A percentile compares a stretch with the other conserved stretches of the same genome.
These are phyloP conservation scores for Cyphotilapia sp. DNA, from an alignment of 2,113 vertebrate genomes.

Conservation along the genomic window DNA sequence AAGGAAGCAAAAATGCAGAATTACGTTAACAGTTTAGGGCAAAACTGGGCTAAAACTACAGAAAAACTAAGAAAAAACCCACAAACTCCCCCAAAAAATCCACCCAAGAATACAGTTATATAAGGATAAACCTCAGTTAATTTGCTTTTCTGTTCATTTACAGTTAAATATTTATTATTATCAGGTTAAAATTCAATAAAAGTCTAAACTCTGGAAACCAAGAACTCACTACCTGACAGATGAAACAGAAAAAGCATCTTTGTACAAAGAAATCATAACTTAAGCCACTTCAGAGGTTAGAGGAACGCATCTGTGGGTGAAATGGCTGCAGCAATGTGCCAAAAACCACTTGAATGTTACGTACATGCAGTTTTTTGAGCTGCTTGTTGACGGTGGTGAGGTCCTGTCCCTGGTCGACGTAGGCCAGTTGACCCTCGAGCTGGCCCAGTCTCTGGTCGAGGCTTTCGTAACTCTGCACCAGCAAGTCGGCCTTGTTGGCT, in stretches of 20 bases:
- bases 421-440: slow-evolving; percentile 81
- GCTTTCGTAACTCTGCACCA: slow-evolving; percentile 82
- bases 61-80: rapidly evolving
- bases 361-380: slow-evolving; percentile 85
- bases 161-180: not conserved
- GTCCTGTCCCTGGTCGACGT: slow-evolving; percentile 77
- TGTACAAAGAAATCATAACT: not conserved
- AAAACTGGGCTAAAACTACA: rapidly evolving
- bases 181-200: not conserved
- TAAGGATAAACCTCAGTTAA: not conserved
- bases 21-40: not conserved
- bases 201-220: not conserved
- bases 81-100: rapidly evolving
- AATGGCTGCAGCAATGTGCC: not conserved
- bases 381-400: slow-evolving; percentile 84
- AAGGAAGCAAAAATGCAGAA: not conserved
- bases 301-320: not conserved
- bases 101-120: not conserved
- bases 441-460: slow-evolving; percentile 80
- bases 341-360: not conserved
- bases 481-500: slow-evolving; percentile 80
- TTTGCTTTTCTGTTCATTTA: not conserved
- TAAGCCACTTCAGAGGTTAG: not conserved
- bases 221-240: not conserved
- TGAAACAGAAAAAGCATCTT: not conserved